These are phyloP conservation scores for Tychaedon coryphoeus DNA, from an alignment of 2,113 vertebrate genomes.

Conservation along the genomic window DNA sequence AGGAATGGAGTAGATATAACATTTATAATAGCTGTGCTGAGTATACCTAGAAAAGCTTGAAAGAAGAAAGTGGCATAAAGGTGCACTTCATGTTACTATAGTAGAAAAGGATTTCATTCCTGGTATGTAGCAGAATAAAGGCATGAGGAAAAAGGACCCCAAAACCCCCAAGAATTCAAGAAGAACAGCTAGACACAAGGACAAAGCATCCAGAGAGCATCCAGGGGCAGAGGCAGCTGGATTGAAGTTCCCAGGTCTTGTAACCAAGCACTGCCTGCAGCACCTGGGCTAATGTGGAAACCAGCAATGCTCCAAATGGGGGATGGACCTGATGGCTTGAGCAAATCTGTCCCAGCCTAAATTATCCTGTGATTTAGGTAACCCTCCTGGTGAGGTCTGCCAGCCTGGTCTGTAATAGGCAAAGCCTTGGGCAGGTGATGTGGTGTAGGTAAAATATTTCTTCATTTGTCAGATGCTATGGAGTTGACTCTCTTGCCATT, in stretches of 20 bases:
- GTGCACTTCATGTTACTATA: background rate
- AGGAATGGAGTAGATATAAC: background rate
- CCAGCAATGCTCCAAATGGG: background rate
- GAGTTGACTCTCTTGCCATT: background rate
- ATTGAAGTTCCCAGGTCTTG: background rate
- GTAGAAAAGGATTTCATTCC: background rate
- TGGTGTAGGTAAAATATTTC: background rate
- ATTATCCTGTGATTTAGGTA: background rate
- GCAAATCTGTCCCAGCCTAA: background rate
- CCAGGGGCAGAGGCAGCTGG: background rate
- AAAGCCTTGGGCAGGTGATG: background rate
- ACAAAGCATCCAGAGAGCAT: background rate
- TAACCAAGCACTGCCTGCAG: background rate
- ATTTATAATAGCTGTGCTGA: background rate
- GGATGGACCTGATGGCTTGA: background rate
- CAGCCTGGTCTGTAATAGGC: background rate
- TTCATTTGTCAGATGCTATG: background rate
- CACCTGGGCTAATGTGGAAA: fast-evolving
- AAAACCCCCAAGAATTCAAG: background rate
- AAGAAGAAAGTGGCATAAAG: background rate
- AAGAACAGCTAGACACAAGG: background rate
- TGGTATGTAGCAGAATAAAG: background rate
- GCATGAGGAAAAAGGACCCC: background rate
- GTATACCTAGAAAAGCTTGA: background rate
- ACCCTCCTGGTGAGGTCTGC: background rate